phyloP scores from a whole-genome alignment of 2,113 vertebrate species.

The Odontesthes bonariensis region DNA sequence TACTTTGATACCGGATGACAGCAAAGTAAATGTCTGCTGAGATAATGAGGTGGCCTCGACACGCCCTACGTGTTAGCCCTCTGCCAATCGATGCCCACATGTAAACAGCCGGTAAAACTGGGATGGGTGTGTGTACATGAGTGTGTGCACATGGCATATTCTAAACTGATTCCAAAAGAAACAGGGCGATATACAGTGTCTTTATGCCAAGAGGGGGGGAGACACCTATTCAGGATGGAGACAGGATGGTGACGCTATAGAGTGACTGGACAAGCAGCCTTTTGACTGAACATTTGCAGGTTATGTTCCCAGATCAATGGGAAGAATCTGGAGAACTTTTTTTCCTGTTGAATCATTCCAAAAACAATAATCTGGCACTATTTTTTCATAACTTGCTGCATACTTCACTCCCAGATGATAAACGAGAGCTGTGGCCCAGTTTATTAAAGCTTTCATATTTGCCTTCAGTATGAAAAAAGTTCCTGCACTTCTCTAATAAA shows the following conservation, averaged over 20 bases:
- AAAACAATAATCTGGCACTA: conserved; percentile 1
- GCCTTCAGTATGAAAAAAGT: conserved; percentile 4
- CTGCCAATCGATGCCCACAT: conserved; percentile 28
- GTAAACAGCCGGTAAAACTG: conserved; percentile 42
- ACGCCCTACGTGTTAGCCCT: conserved; percentile 26
- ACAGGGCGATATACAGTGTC: conserved; percentile 11
- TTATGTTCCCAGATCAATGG: too few relatives aligned
- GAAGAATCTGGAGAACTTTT: too few relatives aligned
- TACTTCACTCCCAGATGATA: not conserved
- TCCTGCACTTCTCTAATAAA: not conserved
- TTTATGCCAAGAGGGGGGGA: conserved; percentile 3
- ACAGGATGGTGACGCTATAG: not conserved
- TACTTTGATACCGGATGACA: conserved; percentile 47
- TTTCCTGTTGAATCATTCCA: not conserved
- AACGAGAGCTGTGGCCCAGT: not conserved
- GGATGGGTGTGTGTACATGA: not conserved
- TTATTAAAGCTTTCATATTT: conserved; percentile 10
- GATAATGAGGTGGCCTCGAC: conserved; percentile 55
- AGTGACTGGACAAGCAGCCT: conserved; percentile 2
- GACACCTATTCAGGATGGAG: conserved; percentile 4
- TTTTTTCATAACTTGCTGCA: not conserved
- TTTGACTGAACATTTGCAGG: not conserved
- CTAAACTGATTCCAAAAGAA: conserved; percentile 22
- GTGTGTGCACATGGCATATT: conserved; percentile 1
- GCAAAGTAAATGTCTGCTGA: conserved; percentile 48